Conservation (phyloP, 2,797 vertebrate species). For the Neosalanx taihuensis region DNA sequence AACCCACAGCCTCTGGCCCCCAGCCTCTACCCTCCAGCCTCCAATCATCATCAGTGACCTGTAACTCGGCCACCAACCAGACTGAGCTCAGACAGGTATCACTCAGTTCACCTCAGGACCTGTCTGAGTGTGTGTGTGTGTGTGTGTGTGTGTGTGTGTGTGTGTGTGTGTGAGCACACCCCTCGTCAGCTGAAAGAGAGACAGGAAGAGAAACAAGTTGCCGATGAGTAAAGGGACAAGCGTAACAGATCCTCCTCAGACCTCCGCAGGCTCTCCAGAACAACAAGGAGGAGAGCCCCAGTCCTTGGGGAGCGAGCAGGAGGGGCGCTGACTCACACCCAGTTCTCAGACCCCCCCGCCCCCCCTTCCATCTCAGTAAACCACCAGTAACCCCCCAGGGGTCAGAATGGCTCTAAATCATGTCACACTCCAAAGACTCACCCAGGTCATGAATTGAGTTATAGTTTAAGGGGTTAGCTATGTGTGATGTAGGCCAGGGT, state of each 20-base stretch:
- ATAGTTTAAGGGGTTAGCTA: neutral
- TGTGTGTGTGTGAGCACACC: too few species aligned
- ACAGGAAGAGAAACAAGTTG: neutral
- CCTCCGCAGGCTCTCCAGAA: too few species aligned
- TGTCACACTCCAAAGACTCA: constrained; percentile 45
- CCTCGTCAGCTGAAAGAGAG: neutral
- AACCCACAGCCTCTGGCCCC: neutral
- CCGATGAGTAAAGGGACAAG: neutral
- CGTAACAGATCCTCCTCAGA: neutral
- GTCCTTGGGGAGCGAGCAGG: too few species aligned
- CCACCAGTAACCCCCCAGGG: constrained; percentile 48
- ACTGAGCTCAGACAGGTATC: too few species aligned
- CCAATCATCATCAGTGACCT: too few species aligned
- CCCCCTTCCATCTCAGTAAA: constrained; percentile 16
- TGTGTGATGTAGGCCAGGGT: neutral
- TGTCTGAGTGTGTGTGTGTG: neutral
- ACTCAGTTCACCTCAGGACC: too few species aligned
- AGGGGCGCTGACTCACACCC: neutral
- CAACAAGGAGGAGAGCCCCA: too few species aligned
- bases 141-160: neutral
- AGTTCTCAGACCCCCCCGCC: constrained; percentile 18
- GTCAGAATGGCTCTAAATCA: constrained; percentile 59
- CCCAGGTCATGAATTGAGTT: constrained; percentile 21
- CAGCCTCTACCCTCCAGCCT: neutral
- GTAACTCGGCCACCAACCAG: too few species aligned